Base-by-base conservation (phyloP, 2,797 vertebrate genomes). In the Psittacula echo region DNA sequence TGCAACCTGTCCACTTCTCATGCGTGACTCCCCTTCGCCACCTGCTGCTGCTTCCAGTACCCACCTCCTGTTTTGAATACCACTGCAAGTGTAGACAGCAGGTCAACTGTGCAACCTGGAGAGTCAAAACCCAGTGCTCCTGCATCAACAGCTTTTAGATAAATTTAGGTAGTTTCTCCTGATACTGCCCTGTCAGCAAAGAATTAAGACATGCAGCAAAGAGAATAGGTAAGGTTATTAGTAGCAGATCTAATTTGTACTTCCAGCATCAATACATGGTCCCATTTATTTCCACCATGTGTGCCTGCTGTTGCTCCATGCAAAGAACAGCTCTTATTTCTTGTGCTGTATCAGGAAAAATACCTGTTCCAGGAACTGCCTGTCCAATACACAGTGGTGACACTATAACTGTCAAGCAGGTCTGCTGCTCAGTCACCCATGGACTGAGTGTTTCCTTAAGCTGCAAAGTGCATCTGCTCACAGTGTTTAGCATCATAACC, bases 1-100 rank as follows among this genome's bases (percentile, higher is more conserved):
- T 11, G 30, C 0, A 0, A n/a, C 26, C 21, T 27, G 27, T n/a
- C 30, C 26, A 37, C 27, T n/a, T 30, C 39, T 26, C n/a, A 19
- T 2, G 10, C 21, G 47, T 77, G 56, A 58, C 9, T 42, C n/a
- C 19, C 34, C 6, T 70, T 37, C 45, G 58, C 45, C 12, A 74
- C 14, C 37, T 44, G 45, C 37, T 56, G 27, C 60, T 48, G 58
- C 42, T 42, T 68, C 39, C 47, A 79, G 79, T 0, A 0, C 29
- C 42, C 50, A 79, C 16, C 13, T 23, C 54, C 50, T 45, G 9
- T 32, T 48, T 16, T 26, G 16, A 74, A 18, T 26, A n/a, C 23
- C 2, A 4, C 42, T 66, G 47, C 27, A 75, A 68, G 24, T 1
- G 5, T 3, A 61, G 34, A 34, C 14, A 87, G 45, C 18, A 48